Evolutionary conservation across 1,140 invertebrate genomes (phyloP).

Genomic region (Pentalonia nigronervosa): DNA sequence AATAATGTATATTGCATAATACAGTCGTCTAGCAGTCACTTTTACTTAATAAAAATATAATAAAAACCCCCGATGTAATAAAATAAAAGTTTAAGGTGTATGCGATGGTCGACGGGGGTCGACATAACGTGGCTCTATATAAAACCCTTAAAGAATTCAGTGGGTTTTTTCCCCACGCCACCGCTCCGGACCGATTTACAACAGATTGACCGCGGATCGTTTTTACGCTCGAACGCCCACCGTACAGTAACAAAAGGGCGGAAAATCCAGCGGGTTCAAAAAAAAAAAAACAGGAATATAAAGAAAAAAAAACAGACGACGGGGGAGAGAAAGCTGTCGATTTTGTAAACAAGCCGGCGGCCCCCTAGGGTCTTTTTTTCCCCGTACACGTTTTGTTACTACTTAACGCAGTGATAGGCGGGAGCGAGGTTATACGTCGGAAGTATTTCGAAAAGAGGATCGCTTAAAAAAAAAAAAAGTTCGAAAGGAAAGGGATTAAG

Average conservation of each 20-base stretch:
- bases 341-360: slow-evolving; percentile 55
- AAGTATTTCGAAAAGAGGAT: slow-evolving; percentile 36
- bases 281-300: slow-evolving; percentile 36
- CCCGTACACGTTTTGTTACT: slow-evolving; percentile 47
- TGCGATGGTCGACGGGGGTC: not conserved
- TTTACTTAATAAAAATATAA: not conserved
- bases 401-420: slow-evolving; percentile 20
- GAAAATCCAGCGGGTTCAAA: slow-evolving; percentile 15
- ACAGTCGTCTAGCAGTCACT: not conserved
- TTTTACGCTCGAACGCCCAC: slow-evolving; percentile 55
- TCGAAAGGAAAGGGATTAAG: slow-evolving; percentile 56
- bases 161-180: not conserved
- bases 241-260: slow-evolving; percentile 53
- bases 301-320: slow-evolving; percentile 10
- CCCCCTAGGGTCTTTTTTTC: slow-evolving; percentile 49
- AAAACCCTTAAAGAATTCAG: slow-evolving; percentile 46
- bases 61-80: not conserved
- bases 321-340: slow-evolving; percentile 55
- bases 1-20: not conserved
- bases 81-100: slow-evolving; percentile 8
- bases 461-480: slow-evolving; percentile 53
- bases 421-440: slow-evolving; percentile 16
- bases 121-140: not conserved
- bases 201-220: slow-evolving; percentile 58
- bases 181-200: slow-evolving; percentile 47